A percentile compares a stretch with the other conserved stretches of the same genome.
These are phyloP conservation scores for Sebastes itinus DNA, from an alignment of 2,797 vertebrate species.

Conservation along the genomic window DNA sequence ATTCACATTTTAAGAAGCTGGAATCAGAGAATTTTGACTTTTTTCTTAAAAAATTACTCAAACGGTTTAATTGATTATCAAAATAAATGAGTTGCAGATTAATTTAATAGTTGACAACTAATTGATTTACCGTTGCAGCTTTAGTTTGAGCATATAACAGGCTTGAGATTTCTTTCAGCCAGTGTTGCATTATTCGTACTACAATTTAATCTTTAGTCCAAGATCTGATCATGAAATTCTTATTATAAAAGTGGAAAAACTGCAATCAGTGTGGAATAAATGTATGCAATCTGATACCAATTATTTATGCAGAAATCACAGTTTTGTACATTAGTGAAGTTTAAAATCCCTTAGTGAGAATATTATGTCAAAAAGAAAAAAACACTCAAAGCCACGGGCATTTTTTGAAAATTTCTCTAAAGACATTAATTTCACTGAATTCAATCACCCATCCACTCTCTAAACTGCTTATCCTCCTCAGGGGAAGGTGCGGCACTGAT, in stretches of 20 bases:
- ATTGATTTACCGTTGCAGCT: background rate
- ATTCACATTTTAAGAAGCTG: too few relatives aligned
- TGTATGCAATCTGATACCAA: background rate
- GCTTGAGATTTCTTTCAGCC: background rate
- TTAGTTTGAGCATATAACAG: background rate
- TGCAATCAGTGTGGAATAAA: background rate
- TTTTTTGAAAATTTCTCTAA: background rate
- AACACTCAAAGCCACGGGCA: background rate
- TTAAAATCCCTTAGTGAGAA: background rate
- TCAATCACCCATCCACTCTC: background rate
- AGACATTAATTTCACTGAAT: slow-evolving; percentile 9
- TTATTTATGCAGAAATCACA: background rate
- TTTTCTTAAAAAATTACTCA: too few relatives aligned
- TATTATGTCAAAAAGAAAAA: background rate
- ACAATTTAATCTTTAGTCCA: background rate
- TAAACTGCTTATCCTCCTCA: slow-evolving; percentile 5
- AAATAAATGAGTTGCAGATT: too few relatives aligned
- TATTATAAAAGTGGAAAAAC: background rate
- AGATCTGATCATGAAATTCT: background rate
- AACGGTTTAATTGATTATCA: too few relatives aligned
- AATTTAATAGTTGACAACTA: too few relatives aligned
- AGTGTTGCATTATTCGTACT: too few relatives aligned
- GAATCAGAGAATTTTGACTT: too few relatives aligned
- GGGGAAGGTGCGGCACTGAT: slow-evolving; percentile 17
- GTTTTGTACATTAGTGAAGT: background rate